These are phyloP conservation scores for Vanessa tameamea DNA, from an alignment of 1,140 invertebrate genomes.

Conservation along the genomic window DNA sequence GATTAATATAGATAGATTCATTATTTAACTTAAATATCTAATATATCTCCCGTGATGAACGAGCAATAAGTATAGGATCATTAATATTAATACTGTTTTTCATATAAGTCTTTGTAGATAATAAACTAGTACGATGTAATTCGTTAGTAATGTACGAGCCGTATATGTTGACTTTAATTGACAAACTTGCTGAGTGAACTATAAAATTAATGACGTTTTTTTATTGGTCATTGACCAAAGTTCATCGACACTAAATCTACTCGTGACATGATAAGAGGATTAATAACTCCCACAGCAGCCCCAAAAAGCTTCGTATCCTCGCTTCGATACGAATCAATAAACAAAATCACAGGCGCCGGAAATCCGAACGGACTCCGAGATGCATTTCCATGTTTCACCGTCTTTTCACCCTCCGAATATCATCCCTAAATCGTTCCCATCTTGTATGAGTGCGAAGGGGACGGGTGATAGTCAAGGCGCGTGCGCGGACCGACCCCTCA, in stretches of 20 bases:
- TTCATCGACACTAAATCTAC: constrained; percentile 54
- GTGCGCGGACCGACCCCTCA: constrained; percentile 72
- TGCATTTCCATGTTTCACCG: constrained; percentile 79
- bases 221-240: constrained; percentile 46
- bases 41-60: no score
- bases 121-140: constrained; percentile 1
- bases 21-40: no score
- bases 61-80: background rate
- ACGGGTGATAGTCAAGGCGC: constrained; percentile 51
- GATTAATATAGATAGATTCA: no score
- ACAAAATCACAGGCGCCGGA: constrained; percentile 77
- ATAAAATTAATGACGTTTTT: constrained; percentile 40
- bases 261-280: constrained; percentile 62
- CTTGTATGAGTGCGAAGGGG: constrained; percentile 50
- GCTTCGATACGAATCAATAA: constrained; percentile 75
- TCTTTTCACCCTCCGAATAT: constrained; percentile 77
- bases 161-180: constrained; percentile 1
- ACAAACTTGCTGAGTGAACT: background rate
- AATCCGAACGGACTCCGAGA: constrained; percentile 75
- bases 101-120: background rate
- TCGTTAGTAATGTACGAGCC: constrained; percentile 6
- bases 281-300: constrained; percentile 59
- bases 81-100: background rate
- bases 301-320: constrained; percentile 51
- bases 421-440: constrained; percentile 67